A percentile compares a stretch with the other conserved stretches of the same genome.
Conservation (phyloP, 2,113 vertebrate species). For the Serilophus lunatus region DNA sequence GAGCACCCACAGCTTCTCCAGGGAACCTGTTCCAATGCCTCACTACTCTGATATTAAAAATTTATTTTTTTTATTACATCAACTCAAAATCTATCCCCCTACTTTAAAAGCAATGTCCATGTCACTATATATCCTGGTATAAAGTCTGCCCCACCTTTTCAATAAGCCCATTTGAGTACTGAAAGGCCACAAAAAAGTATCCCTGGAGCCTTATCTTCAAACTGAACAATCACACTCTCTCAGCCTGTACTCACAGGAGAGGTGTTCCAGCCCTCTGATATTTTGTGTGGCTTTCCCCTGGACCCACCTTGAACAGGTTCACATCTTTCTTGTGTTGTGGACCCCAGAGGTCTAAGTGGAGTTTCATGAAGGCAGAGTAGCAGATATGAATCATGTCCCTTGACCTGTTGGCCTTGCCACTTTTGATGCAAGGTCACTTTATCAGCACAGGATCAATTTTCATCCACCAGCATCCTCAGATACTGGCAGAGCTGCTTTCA, state of each 20-base stretch:
- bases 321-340: neutral
- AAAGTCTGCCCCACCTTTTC: neutral
- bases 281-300: neutral
- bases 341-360: neutral
- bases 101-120: neutral
- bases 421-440: neutral
- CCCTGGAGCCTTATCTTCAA: neutral
- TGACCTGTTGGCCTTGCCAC: no score
- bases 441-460: neutral
- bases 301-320: neutral
- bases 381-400: neutral
- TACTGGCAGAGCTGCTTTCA: neutral
- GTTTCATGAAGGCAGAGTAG: neutral
- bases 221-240: neutral
- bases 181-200: neutral
- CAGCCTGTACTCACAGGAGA: neutral
- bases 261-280: neutral
- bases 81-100: neutral
- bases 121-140: neutral
- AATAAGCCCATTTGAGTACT: neutral
- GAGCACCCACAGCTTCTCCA: neutral
- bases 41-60: accelerated
- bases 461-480: neutral
- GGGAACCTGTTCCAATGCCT: neutral
- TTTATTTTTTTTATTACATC: neutral